Percentiles rank a stretch among this genome's conserved stretches.
These are phyloP conservation scores for Drosophila tsacasi DNA, from an alignment of 1,140 invertebrate species.

Conservation along the genomic window DNA sequence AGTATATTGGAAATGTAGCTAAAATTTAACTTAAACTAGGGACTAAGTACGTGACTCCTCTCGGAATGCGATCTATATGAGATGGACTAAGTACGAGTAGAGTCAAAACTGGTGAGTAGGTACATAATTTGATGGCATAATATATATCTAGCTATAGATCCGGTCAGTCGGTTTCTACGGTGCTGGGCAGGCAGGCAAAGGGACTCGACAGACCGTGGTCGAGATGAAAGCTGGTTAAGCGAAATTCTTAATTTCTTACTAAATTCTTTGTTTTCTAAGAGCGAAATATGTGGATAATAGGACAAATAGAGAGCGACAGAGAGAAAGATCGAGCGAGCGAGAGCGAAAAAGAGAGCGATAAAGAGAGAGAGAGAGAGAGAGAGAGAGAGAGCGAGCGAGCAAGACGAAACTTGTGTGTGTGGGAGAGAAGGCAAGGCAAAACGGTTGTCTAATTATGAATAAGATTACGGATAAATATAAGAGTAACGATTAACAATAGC, in stretches of 20 bases:
- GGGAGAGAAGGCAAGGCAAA: slow-evolving; percentile 45
- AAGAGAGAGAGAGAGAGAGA: slow-evolving; percentile 8
- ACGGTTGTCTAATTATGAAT: slow-evolving; percentile 38
- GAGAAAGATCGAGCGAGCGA: slow-evolving; percentile 20
- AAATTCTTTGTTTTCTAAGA: slow-evolving; percentile 43
- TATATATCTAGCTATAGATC: slow-evolving; percentile 31
- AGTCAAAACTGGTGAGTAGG: slow-evolving; percentile 12
- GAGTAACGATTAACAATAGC: slow-evolving; percentile 49
- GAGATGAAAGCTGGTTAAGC: slow-evolving; percentile 29
- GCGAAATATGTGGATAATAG: slow-evolving; percentile 30
- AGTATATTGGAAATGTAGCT: slow-evolving; percentile 20
- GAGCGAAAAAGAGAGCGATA: slow-evolving; percentile 14
- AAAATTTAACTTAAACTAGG: slow-evolving; percentile 47
- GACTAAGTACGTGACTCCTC: slow-evolving; percentile 36
- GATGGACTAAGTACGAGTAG: slow-evolving; percentile 26
- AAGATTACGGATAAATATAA: slow-evolving; percentile 39
- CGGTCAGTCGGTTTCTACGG: slow-evolving; percentile 41
- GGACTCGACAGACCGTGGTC: slow-evolving; percentile 17
- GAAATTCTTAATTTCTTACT: slow-evolving; percentile 16
- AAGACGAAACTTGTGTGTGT: slow-evolving; percentile 30
- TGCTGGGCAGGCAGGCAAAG: slow-evolving; percentile 52
- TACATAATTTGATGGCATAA: slow-evolving; percentile 15
- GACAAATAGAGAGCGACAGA: slow-evolving; percentile 26
- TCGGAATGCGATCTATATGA: slow-evolving; percentile 22
- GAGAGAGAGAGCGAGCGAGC: slow-evolving; percentile 28